Percentiles rank a stretch among this genome's conserved stretches.
Evolutionary conservation across 1,140 invertebrate genomes (phyloP).

Genomic region (Gonioctena quinquepunctata): DNA sequence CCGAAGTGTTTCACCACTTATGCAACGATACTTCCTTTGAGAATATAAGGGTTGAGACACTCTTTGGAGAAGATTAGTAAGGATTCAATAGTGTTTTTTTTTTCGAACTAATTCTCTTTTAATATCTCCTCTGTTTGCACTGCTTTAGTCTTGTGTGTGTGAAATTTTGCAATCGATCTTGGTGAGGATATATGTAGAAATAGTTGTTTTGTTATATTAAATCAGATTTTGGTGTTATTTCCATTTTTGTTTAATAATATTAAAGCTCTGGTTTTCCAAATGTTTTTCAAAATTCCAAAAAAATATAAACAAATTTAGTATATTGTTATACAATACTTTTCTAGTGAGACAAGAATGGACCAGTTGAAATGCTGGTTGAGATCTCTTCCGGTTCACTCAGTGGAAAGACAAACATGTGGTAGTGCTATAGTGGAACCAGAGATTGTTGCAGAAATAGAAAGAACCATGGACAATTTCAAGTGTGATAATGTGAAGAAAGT

Average conservation of each 20-base stretch:
- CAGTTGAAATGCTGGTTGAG: conserved; percentile 74
- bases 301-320: too few species aligned
- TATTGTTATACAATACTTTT: too few species aligned
- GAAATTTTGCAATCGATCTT: too few species aligned
- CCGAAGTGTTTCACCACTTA: conserved; percentile 73
- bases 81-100: background rate
- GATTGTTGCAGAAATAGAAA: conserved; percentile 66
- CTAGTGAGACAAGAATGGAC: conserved; percentile 61
- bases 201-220: too few species aligned
- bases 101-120: too few species aligned
- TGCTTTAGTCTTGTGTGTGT: too few species aligned
- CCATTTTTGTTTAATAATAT: too few species aligned
- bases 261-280: too few species aligned
- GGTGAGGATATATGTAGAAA: too few species aligned
- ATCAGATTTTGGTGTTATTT: too few species aligned
- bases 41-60: conserved; percentile 66
- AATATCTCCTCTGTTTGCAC: too few species aligned
- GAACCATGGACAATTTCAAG: conserved; percentile 59
- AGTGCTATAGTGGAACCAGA: conserved; percentile 71
- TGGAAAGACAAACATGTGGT: conserved; percentile 68
- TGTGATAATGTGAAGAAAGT: conserved; percentile 60
- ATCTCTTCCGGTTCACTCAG: conserved; percentile 63
- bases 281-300: too few species aligned
- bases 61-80: conserved; percentile 60
- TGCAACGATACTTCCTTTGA: conserved; percentile 56